A percentile compares a stretch with the other conserved stretches of the same genome.
Conservation (phyloP, 2,797 vertebrate species). For the Sebastes taczanowskii region DNA sequence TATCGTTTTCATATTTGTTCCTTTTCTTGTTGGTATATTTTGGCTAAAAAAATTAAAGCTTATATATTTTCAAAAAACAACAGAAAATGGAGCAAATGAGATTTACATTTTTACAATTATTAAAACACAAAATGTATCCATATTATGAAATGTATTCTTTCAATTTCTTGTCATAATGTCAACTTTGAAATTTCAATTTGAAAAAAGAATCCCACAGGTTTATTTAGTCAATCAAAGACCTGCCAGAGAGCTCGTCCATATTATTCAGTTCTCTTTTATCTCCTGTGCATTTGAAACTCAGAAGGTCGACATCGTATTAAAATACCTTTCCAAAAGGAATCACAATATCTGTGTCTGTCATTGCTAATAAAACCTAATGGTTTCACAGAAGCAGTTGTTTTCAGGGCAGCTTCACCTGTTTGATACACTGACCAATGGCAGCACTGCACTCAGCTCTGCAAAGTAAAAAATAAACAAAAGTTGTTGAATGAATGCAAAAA, state of each 20-base stretch:
- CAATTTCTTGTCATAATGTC: not conserved
- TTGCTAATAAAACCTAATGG: not conserved
- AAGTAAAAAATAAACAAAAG: conserved; percentile 3
- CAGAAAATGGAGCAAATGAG: not conserved
- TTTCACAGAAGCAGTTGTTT: not conserved
- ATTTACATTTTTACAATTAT: not conserved
- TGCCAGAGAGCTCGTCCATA: not conserved
- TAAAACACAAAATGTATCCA: not conserved
- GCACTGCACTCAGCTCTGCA: not conserved
- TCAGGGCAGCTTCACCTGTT: not conserved
- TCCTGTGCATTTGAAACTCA: not conserved
- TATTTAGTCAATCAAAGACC: not conserved
- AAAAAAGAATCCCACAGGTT: not conserved
- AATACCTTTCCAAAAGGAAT: not conserved
- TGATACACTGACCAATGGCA: not conserved
- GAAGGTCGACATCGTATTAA: not conserved
- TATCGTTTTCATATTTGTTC: conserved; percentile 23
- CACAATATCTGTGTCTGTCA: not conserved
- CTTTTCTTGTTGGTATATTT: conserved; percentile 1
- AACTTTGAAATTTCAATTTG: not conserved
- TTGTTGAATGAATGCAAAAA: not conserved
- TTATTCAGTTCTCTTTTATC: not conserved
- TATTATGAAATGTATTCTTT: not conserved
- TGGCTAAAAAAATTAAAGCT: not conserved
- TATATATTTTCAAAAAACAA: not conserved